These are phyloP conservation scores for Eupeodes latifasciatus DNA, from an alignment of 2,888 invertebrate species.

Conservation along the genomic window DNA sequence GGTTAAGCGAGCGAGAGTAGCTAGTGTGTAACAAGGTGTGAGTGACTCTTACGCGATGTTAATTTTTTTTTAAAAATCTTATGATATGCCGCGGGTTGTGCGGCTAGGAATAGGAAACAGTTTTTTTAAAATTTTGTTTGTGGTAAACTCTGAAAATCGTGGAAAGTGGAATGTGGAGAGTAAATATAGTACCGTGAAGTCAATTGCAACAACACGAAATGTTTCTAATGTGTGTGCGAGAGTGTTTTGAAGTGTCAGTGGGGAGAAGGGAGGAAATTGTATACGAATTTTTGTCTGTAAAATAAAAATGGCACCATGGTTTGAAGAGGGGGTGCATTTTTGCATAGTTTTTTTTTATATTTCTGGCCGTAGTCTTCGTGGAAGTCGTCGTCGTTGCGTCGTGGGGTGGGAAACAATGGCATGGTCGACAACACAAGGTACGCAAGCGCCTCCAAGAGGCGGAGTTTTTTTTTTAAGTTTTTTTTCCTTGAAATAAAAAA, in stretches of 20 bases:
- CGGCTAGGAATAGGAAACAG: constrained; percentile 34
- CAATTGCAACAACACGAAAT: constrained; percentile 6
- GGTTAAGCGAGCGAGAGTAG: constrained; percentile 41
- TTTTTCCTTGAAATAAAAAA: constrained; percentile 53
- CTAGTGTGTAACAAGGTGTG: constrained; percentile 61
- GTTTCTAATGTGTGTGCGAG: constrained; percentile 46
- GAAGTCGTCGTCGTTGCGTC: no score
- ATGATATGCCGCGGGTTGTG: neutral
- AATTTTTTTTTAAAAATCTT: constrained; percentile 31
- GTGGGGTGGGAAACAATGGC: constrained; percentile 61
- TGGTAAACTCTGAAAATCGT: constrained; percentile 49
- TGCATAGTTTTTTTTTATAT: constrained; percentile 48
- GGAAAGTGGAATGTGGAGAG: constrained; percentile 67
- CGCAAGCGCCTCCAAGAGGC: constrained; percentile 76
- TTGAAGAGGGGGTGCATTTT: constrained; percentile 69
- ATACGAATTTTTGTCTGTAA: constrained; percentile 46
- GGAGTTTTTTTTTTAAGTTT: constrained; percentile 73
- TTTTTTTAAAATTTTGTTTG: constrained; percentile 43
- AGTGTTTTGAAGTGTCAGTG: constrained; percentile 22
- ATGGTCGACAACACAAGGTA: constrained; percentile 58
- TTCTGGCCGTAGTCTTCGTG: neutral
- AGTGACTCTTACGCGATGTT: constrained; percentile 70
- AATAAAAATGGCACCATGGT: constrained; percentile 74
- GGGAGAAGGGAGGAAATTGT: constrained; percentile 47
- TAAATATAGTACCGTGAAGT: neutral